Evolutionary conservation across 2,113 vertebrate species (phyloP).

Genomic region (Beaufortia kweichowensis): DNA sequence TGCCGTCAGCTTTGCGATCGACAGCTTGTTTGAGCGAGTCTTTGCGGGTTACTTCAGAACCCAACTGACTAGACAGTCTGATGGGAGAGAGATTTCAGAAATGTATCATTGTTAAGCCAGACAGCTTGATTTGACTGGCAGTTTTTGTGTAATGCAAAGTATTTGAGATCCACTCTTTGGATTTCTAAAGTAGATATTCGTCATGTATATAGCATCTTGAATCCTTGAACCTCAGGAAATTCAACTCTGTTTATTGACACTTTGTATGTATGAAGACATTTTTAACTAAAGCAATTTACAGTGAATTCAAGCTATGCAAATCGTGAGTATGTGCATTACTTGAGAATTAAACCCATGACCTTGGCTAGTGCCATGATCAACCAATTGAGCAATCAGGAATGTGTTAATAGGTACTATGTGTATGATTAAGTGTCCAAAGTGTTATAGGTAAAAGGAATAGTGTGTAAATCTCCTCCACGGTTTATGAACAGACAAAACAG

Average conservation of each 20-base stretch:
- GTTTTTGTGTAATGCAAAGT: slow-evolving; percentile 3
- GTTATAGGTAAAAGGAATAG: no score
- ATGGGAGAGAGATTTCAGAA: slow-evolving; percentile 6
- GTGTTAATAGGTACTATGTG: no score
- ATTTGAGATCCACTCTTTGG: slow-evolving; percentile 5
- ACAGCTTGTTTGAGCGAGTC: slow-evolving; percentile 5
- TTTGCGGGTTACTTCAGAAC: slow-evolving; percentile 1
- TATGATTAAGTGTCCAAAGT: no score
- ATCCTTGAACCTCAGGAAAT: neutral
- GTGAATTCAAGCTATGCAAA: no score
- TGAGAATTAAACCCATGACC: no score
- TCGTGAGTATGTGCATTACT: no score
- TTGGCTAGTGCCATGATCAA: no score
- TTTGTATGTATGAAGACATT: neutral
- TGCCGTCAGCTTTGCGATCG: neutral
- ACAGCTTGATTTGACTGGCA: slow-evolving; percentile 37
- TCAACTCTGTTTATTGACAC: neutral
- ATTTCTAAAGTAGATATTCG: slow-evolving; percentile 4
- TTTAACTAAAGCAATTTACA: no score
- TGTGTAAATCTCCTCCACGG: no score
- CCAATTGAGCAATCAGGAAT: no score
- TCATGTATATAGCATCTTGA: neutral
- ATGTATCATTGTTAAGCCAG: slow-evolving; percentile 6
- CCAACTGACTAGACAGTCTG: slow-evolving; percentile 23
- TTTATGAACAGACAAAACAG: no score